These are phyloP conservation scores for Caenorhabditis angaria DNA, from an alignment of 2,888 invertebrate species.

Conservation along the genomic window DNA sequence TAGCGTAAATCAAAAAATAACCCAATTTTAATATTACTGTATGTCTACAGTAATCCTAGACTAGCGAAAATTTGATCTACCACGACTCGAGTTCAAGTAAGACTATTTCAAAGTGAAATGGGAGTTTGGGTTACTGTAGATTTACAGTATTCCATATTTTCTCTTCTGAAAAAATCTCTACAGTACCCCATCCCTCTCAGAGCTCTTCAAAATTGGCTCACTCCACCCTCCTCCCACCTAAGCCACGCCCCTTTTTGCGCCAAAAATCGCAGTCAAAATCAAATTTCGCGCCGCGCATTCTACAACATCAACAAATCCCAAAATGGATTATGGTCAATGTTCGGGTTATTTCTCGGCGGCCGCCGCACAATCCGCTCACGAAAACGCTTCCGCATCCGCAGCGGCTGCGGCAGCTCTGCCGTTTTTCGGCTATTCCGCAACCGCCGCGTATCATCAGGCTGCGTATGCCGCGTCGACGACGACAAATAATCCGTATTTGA, in stretches of 20 bases:
- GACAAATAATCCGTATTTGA: conserved; percentile 51
- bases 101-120: too few species aligned
- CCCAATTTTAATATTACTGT: too few species aligned
- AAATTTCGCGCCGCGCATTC: not conserved
- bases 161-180: too few species aligned
- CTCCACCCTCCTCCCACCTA: conserved; percentile 10
- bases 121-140: too few species aligned
- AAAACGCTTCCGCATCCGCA: conserved; percentile 8
- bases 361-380: conserved; percentile 12
- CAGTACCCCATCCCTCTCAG: not conserved
- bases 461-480: conserved; percentile 24
- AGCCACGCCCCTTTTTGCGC: conserved; percentile 9
- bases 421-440: not conserved
- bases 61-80: too few species aligned
- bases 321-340: conserved; percentile 60
- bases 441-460: too few species aligned
- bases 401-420: conserved; percentile 15
- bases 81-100: too few species aligned
- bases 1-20: too few species aligned
- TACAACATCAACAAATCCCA: too few species aligned
- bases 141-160: too few species aligned
- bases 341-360: conserved; percentile 50
- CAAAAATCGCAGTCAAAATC: conserved; percentile 3
- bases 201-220: not conserved
- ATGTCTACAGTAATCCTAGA: too few species aligned